A percentile compares a stretch with the other conserved stretches of the same genome.
Evolutionary conservation across 2,797 vertebrate genomes (phyloP).

Genomic region (Crossoptilon crossoptilon): DNA sequence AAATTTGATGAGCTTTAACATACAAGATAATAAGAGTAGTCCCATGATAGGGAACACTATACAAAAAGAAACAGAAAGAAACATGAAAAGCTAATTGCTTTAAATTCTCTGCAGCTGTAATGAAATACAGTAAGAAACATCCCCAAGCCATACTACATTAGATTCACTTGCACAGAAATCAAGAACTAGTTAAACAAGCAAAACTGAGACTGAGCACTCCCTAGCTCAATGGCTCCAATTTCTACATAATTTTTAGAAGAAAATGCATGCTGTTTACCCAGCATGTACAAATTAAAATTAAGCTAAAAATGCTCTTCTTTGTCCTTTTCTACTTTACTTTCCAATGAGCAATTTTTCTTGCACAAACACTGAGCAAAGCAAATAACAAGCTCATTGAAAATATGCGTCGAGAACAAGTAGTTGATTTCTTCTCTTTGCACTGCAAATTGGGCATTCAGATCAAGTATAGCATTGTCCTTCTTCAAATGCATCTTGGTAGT

Average conservation of each 20-base stretch:
- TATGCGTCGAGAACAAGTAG: slow-evolving; percentile 52
- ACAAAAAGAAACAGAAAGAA: slow-evolving; percentile 48
- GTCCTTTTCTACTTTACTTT: slow-evolving; percentile 49
- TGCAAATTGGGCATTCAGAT: slow-evolving; percentile 51
- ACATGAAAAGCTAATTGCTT: slow-evolving; percentile 64
- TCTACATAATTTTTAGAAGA: slow-evolving; percentile 44
- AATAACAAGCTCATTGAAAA: slow-evolving; percentile 62
- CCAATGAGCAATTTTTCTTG: slow-evolving; percentile 53
- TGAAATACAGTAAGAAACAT: slow-evolving; percentile 52
- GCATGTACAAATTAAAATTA: slow-evolving; percentile 62
- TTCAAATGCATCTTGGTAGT: slow-evolving; percentile 18
- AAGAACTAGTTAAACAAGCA: slow-evolving; percentile 69
- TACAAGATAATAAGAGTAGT: slow-evolving; percentile 36
- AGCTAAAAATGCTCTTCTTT: slow-evolving; percentile 53
- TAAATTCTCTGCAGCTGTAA: slow-evolving; percentile 66
- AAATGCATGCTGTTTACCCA: slow-evolving; percentile 61
- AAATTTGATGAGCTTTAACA: slow-evolving; percentile 61
- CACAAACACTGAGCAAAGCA: slow-evolving; percentile 58
- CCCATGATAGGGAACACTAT: slow-evolving; percentile 19
- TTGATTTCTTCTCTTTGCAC: slow-evolving; percentile 58
- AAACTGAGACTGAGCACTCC: slow-evolving; percentile 48
- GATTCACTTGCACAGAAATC: slow-evolving; percentile 51
- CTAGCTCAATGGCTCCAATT: slow-evolving; percentile 59
- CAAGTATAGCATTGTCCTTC: slow-evolving; percentile 33
- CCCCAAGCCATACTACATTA: slow-evolving; percentile 17